Conservation (phyloP, 2,888 invertebrate species). For the Cheilosia vernalis region DNA sequence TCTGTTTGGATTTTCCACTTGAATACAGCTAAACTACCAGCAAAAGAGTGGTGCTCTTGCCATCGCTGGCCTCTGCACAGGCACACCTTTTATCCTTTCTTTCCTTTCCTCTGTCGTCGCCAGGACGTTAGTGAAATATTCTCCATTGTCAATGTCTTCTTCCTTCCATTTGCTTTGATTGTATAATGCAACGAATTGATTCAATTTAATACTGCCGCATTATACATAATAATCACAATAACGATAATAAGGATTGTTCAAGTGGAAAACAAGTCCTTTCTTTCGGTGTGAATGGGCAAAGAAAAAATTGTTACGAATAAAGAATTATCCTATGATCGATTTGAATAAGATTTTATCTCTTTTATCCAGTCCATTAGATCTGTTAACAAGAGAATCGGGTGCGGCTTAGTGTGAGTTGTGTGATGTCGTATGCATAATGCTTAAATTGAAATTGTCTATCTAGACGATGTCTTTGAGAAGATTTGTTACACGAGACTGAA, state of each 20-base stretch:
- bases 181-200: constrained; percentile 70
- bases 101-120: constrained; percentile 10
- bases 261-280: constrained; percentile 80
- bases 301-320: constrained; percentile 21
- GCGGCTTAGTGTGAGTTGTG: background rate
- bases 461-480: background rate
- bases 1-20: constrained; percentile 65
- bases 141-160: constrained; percentile 24
- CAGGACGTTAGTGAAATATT: constrained; percentile 47
- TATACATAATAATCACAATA: constrained; percentile 75
- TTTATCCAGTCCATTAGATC: constrained; percentile 63
- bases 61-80: constrained; percentile 2
- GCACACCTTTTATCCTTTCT: constrained; percentile 49
- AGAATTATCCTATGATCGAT: constrained; percentile 61
- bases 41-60: background rate
- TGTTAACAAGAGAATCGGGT: constrained; percentile 30
- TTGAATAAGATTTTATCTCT: constrained; percentile 30
- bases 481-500: background rate
- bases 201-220: constrained; percentile 70
- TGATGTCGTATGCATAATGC: constrained; percentile 12
- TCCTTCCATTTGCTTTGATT: constrained; percentile 63
- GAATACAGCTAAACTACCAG: constrained; percentile 37
- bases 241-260: constrained; percentile 79
- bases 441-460: background rate
- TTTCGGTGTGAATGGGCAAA: constrained; percentile 67